These are phyloP conservation scores for Pitangus sulphuratus DNA, from an alignment of 2,797 vertebrate genomes.

Conservation along the genomic window DNA sequence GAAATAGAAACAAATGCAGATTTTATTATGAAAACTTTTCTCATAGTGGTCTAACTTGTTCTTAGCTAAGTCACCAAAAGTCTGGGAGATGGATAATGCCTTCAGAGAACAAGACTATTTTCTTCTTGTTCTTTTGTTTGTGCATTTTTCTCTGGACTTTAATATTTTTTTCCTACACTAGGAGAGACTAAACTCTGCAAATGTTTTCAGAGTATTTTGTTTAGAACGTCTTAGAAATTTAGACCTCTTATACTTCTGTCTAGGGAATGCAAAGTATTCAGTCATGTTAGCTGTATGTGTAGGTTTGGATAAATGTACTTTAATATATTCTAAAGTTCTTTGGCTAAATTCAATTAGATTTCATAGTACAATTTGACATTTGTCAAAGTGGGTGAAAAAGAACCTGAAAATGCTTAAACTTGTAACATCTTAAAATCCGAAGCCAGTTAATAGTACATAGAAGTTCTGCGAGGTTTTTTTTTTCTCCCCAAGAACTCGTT, in stretches of 20 bases:
- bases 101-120: neutral
- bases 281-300: neutral
- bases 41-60: neutral
- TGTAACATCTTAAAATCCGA: neutral
- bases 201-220: neutral
- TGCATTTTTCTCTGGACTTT: neutral
- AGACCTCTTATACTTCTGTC: neutral
- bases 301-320: rapidly evolving
- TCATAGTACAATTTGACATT: neutral
- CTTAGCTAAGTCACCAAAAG: neutral
- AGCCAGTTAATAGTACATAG: neutral
- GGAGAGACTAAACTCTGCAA: neutral
- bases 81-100: neutral
- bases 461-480: neutral
- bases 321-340: neutral
- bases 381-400: neutral
- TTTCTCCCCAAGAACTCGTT: neutral
- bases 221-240: neutral
- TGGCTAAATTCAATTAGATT: neutral
- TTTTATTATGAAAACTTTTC: neutral
- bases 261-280: neutral
- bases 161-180: neutral
- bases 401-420: neutral
- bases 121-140: neutral
- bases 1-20: neutral